Percentiles rank a stretch among this genome's conserved stretches.
Conservation (phyloP, 2,888 invertebrate genomes). For the Aethes cnicana region DNA sequence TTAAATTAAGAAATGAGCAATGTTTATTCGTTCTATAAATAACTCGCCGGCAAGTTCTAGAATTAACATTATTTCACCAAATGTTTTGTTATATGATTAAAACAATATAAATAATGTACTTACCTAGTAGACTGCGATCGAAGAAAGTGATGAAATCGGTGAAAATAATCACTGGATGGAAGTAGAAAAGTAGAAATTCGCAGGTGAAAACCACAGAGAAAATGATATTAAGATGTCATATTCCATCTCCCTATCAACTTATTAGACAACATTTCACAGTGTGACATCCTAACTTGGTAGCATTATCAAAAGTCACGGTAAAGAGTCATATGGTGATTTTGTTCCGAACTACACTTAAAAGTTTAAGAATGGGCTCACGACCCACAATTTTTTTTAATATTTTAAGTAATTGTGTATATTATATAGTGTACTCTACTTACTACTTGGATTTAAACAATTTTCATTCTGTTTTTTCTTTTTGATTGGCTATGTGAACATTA, state of each 20-base stretch:
- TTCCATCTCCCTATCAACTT: neutral
- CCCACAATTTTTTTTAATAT: neutral
- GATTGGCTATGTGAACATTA: too few species aligned
- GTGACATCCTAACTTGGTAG: constrained; percentile 37
- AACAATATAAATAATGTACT: neutral
- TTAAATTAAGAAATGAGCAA: constrained; percentile 32
- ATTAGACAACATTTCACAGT: neutral
- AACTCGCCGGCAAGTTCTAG: constrained; percentile 34
- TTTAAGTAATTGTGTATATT: neutral
- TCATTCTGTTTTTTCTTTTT: too few species aligned
- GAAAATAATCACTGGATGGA: constrained; percentile 33
- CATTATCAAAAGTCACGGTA: constrained; percentile 28
- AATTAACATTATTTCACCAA: neutral
- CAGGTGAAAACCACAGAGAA: constrained; percentile 37
- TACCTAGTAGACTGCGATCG: constrained; percentile 7
- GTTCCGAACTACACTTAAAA: constrained; percentile 39
- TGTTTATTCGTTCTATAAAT: constrained; percentile 36
- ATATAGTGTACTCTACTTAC: too few species aligned
- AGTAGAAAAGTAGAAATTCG: constrained; percentile 34
- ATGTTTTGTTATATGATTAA: neutral
- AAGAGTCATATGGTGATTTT: constrained; percentile 46
- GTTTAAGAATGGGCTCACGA: neutral
- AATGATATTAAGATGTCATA: neutral
- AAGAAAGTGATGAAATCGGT: neutral
- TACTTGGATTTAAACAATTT: too few species aligned